phyloP scores from a whole-genome alignment of 1,140 invertebrate species.

The Patella vulgata region DNA sequence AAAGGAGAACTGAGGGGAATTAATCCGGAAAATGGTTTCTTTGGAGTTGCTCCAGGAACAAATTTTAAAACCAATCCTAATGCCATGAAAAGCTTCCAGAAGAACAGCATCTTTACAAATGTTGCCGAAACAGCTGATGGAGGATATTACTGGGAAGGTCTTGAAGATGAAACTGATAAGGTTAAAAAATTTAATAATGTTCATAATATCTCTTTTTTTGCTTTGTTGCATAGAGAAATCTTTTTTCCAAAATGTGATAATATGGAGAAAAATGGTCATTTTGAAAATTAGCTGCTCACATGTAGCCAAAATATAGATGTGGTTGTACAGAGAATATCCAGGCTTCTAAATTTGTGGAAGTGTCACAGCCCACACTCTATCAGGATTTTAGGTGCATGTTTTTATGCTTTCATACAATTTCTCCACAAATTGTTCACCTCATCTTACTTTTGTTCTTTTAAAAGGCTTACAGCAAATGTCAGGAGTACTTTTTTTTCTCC shows the following conservation, averaged over 20 bases:
- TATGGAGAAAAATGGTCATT: background rate
- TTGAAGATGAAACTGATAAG: constrained; percentile 81
- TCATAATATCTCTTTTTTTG: background rate
- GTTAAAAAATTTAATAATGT: constrained; percentile 67
- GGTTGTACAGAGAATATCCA: too few relatives aligned
- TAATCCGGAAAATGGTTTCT: constrained; percentile 99
- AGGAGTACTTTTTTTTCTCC: too few relatives aligned
- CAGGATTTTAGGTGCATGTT: too few relatives aligned
- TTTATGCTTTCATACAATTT: too few relatives aligned
- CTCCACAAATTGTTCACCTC: too few relatives aligned
- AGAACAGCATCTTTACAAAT: constrained; percentile 97
- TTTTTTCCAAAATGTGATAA: background rate
- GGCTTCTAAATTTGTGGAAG: too few relatives aligned
- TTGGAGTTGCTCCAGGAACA: constrained; percentile 96
- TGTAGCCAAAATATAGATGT: too few relatives aligned
- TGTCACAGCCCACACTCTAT: too few relatives aligned
- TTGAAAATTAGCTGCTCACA: too few relatives aligned
- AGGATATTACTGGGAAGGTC: constrained; percentile 86
- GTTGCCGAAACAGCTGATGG: constrained; percentile 96
- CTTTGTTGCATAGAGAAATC: background rate
- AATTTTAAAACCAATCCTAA: constrained; percentile 93
- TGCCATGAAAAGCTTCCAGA: constrained; percentile 93
- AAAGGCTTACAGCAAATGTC: too few relatives aligned
- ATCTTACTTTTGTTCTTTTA: too few relatives aligned
- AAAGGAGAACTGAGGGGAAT: constrained; percentile 92